A percentile compares a stretch with the other conserved stretches of the same genome.
phyloP scores from a whole-genome alignment of 1,140 invertebrate genomes.

The Pantala flavescens region DNA sequence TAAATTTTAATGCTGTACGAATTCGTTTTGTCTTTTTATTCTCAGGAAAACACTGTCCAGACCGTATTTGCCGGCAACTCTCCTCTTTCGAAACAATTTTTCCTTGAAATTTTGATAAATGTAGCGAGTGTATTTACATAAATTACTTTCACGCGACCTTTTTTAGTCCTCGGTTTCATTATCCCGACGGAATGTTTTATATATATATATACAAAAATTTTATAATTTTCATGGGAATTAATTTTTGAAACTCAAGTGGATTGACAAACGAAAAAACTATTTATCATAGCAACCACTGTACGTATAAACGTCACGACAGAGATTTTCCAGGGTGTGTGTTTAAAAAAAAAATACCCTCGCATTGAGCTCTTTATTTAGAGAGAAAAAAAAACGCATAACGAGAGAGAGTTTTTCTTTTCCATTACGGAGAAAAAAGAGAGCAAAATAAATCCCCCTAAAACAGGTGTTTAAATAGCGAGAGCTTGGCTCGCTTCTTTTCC shows the following conservation, averaged over 20 bases:
- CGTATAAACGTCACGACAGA: background rate
- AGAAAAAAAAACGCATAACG: background rate
- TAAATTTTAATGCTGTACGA: too few relatives aligned
- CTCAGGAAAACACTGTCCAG: too few relatives aligned
- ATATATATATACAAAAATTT: too few relatives aligned
- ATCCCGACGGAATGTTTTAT: too few relatives aligned
- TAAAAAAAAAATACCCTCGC: background rate
- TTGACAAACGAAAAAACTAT: background rate
- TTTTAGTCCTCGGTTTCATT: too few relatives aligned
- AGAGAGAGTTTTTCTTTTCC: background rate
- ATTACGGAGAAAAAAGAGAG: background rate
- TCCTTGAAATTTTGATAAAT: too few relatives aligned
- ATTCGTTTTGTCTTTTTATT: too few relatives aligned
- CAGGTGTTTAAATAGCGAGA: background rate
- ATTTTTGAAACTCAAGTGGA: slow-evolving; percentile 1
- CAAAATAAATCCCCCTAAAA: background rate
- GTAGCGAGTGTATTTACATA: too few relatives aligned
- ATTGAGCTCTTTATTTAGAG: background rate
- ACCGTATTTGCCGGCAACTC: too few relatives aligned
- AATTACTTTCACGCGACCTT: too few relatives aligned
- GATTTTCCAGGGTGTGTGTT: background rate
- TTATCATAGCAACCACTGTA: background rate
- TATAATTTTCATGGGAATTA: slow-evolving; percentile 8
- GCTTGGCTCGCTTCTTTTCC: background rate
- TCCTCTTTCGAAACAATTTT: too few relatives aligned